Percentiles rank a stretch among this genome's conserved stretches.
Evolutionary conservation across 2,797 vertebrate genomes (phyloP).

Genomic region (Dendrocincla fuliginosa): DNA sequence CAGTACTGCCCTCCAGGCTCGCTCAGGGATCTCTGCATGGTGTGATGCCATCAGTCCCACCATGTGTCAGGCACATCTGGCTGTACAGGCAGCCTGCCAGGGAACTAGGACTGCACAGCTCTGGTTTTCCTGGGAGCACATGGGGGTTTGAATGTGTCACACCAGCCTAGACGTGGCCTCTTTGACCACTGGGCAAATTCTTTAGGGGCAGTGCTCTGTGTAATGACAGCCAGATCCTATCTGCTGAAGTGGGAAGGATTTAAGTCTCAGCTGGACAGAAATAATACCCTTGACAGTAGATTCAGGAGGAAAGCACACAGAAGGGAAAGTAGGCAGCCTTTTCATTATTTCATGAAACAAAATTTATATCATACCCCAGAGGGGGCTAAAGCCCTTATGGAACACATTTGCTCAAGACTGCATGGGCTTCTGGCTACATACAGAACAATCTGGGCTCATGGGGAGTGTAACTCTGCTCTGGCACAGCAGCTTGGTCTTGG

Average conservation of each 20-base stretch:
- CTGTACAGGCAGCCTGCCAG: not conserved
- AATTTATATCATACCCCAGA: not conserved
- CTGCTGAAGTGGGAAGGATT: not conserved
- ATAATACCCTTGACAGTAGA: not conserved
- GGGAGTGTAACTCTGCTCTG: not conserved
- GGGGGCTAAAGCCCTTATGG: not conserved
- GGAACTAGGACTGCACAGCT: not conserved
- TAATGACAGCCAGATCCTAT: not conserved
- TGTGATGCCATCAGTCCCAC: not conserved
- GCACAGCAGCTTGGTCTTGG: not conserved
- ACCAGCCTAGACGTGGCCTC: not conserved
- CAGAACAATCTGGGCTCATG: not conserved
- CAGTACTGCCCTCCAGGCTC: not conserved
- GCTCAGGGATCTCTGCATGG: not conserved
- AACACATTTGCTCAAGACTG: not conserved
- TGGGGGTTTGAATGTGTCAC: not conserved
- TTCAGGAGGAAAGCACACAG: not conserved
- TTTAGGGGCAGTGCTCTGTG: not conserved
- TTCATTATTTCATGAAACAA: not conserved
- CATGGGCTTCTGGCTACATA: not conserved
- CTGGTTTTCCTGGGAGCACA: not conserved
- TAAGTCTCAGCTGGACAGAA: not conserved
- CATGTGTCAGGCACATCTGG: conserved; percentile 25
- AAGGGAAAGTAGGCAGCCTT: not conserved
- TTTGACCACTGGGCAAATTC: not conserved